These are phyloP conservation scores for Conomelus anceps DNA, from an alignment of 2,888 invertebrate species.

Conservation along the genomic window DNA sequence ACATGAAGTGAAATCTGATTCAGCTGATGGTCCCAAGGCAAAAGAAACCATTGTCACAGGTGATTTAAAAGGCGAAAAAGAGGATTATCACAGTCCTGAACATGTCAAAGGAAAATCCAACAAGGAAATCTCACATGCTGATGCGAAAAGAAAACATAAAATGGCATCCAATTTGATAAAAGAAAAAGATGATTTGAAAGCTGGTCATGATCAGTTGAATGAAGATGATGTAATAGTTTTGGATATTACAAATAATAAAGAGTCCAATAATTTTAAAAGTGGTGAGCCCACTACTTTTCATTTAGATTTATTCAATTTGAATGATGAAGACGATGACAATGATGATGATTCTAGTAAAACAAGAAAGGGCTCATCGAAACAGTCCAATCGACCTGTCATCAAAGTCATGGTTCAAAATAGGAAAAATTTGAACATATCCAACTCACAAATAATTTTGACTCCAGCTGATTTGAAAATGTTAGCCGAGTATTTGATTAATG, in stretches of 20 bases:
- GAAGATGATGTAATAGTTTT: neutral
- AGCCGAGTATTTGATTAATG: constrained; percentile 32
- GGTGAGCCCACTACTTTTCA: neutral
- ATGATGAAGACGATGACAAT: neutral
- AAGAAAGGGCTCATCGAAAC: neutral
- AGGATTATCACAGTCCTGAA: neutral
- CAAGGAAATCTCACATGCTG: neutral
- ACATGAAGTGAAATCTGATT: neutral
- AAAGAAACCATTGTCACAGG: neutral
- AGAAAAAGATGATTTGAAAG: neutral
- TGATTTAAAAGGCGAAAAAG: neutral
- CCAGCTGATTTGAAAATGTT: constrained; percentile 31
- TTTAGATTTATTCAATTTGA: constrained; percentile 1
- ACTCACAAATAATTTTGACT: constrained; percentile 29
- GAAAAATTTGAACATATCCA: neutral
- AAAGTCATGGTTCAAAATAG: neutral
- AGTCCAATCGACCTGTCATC: neutral
- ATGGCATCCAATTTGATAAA: neutral
- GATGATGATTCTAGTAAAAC: neutral
- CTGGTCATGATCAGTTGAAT: neutral
- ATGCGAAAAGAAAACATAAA: neutral
- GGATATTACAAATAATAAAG: neutral
- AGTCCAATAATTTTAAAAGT: neutral
- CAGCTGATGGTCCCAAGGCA: neutral
- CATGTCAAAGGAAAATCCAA: neutral